These are phyloP conservation scores for Hafferia zeledoni DNA, from an alignment of 2,797 vertebrate genomes.

Conservation along the genomic window DNA sequence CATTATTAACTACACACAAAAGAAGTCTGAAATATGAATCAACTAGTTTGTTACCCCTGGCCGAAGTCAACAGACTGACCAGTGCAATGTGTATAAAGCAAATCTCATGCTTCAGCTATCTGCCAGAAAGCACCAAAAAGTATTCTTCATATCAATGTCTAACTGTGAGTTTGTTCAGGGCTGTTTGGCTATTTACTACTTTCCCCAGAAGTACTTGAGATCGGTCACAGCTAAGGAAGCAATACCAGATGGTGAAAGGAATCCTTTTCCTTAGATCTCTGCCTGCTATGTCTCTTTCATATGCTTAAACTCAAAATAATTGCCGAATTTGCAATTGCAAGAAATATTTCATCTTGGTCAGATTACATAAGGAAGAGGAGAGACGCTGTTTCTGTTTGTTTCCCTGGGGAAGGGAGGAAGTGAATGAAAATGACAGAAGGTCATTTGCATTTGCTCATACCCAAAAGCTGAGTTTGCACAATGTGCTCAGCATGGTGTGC, in stretches of 20 bases:
- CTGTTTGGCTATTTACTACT: background rate
- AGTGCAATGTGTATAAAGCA: background rate
- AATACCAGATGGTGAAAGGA: background rate
- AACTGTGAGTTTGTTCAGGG: background rate
- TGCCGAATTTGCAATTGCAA: background rate
- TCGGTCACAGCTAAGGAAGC: background rate
- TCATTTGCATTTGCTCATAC: rapidly evolving
- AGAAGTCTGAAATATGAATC: background rate
- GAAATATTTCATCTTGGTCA: background rate
- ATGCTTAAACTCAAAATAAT: background rate
- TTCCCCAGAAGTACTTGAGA: background rate
- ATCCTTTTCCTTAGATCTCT: background rate
- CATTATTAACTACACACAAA: background rate
- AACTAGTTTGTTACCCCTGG: background rate
- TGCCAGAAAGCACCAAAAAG: background rate
- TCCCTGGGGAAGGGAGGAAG: background rate
- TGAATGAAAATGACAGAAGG: background rate
- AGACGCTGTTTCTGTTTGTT: background rate
- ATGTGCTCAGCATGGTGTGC: background rate
- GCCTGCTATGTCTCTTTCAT: background rate
- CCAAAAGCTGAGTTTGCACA: background rate
- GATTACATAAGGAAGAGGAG: background rate
- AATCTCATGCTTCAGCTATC: background rate
- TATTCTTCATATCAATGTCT: background rate
- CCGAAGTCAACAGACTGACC: background rate